A percentile compares a stretch with the other conserved stretches of the same genome.
Evolutionary conservation across 1,140 invertebrate species (phyloP).

Genomic region (Neotoxoptera formosana): DNA sequence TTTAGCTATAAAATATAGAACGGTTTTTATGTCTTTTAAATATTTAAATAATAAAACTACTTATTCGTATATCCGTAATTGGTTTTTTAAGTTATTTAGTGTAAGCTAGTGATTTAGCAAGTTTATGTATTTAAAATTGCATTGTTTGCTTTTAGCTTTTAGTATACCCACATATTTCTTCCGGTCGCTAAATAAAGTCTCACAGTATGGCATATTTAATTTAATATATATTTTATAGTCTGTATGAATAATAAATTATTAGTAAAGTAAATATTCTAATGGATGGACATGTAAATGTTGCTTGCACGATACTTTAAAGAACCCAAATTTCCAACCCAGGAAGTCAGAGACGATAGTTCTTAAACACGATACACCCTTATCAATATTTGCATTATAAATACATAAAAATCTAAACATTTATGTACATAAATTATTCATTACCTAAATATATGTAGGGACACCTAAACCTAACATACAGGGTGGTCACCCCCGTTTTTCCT

Average conservation of each 20-base stretch:
- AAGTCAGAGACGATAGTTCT: background rate
- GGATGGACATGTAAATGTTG: background rate
- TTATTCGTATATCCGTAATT: background rate
- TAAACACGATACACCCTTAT: background rate
- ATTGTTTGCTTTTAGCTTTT: background rate
- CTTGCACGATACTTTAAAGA: background rate
- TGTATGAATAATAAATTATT: background rate
- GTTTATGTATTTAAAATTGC: background rate
- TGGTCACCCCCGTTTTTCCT: background rate
- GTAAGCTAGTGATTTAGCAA: background rate
- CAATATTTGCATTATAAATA: background rate
- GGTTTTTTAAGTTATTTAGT: background rate
- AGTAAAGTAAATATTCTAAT: background rate
- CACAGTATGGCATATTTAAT: background rate
- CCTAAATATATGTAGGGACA: background rate
- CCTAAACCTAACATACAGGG: background rate
- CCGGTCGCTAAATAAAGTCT: background rate
- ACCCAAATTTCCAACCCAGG: background rate
- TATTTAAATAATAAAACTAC: background rate
- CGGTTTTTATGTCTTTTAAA: background rate
- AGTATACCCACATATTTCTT: background rate
- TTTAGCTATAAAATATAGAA: background rate
- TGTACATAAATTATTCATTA: slow-evolving; percentile 8
- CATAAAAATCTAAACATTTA: background rate
- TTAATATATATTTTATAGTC: background rate